Evolutionary conservation across 2,113 vertebrate genomes (phyloP), one percentile per base, ranked within the genome.

Genomic region (Cyphomyrus plagiostoma): DNA sequence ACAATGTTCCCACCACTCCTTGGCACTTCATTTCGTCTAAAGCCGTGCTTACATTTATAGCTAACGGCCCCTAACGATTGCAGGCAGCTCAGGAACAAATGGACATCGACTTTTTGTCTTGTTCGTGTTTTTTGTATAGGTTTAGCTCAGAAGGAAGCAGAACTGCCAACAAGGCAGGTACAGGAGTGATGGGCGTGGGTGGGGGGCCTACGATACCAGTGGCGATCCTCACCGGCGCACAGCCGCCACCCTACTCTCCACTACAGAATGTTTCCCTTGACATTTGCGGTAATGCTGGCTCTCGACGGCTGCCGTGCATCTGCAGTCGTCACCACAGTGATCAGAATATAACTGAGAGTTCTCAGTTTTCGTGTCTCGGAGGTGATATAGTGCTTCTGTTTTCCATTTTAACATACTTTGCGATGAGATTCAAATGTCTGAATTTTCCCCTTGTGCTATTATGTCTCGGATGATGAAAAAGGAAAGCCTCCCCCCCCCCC

Each of bases 401-500:
- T 87, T 48, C 86, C 35, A 80, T 90, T 77, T 87, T 50, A 52
- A 26, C 85, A 39, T 46, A 70, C n/a, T 50, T 11, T 77, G 30
- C 85, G 26, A 23, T 3, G 35, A 48, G n/a, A 23, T 46, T 56
- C 42, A 86, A 89, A 86, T 17, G 46, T n/a, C 13, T 48, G 49
- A 62, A 74, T 80, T 87, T 90, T 77, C 89, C 89, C 89, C 89
- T 77, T 35, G 56, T 1, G 77, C 49, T 11, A 45, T 45, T 19
- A 3, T 87, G 17, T 5, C 48, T 15, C 58, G 23, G 62, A 50
- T 89, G 56, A 89, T 58, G 26, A 70, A 30, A 45, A 48, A 77
- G 86, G 85, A 89, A 56, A 62, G 3, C 30, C 26, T 2, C 42
- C 80, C 80, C 70, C 89, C 84, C 80, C 70, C 89, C 84, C 42